A percentile compares a stretch with the other conserved stretches of the same genome.
Conservation (phyloP, 1,140 invertebrate genomes). For the Lepidurus packardi region DNA sequence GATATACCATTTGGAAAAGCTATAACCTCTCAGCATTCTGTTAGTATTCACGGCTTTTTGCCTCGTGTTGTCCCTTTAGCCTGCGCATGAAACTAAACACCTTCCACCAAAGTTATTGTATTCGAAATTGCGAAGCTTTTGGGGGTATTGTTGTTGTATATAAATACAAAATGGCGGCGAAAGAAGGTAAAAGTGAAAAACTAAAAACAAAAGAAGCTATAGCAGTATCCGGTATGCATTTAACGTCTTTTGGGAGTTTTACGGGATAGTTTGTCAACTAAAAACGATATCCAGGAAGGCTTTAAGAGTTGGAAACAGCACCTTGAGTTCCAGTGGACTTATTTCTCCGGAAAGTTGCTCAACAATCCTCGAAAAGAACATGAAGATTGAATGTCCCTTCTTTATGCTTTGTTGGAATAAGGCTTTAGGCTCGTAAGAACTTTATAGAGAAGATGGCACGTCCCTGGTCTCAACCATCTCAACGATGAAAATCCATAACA, state of each 20-base stretch:
- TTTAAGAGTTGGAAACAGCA: neutral
- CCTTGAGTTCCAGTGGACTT: neutral
- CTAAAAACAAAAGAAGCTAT: no score
- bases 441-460: constrained; percentile 1
- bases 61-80: neutral
- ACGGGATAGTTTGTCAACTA: neutral
- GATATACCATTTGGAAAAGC: neutral
- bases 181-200: no score
- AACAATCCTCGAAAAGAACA: neutral
- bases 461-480: neutral
- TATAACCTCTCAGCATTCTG: neutral
- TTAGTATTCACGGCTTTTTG: constrained; percentile 9
- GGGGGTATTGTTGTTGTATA: neutral
- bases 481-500: neutral
- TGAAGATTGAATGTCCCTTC: constrained; percentile 10
- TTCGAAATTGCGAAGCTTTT: neutral
- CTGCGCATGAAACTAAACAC: neutral
- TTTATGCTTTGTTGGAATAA: neutral
- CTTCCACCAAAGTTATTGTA: neutral
- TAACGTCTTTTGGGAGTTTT: neutral
- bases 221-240: no score
- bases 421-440: constrained; percentile 21
- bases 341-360: neutral
- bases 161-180: no score
- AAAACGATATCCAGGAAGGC: neutral